Evolutionary conservation across 2,113 vertebrate genomes (phyloP).

Genomic region (Pipra filicauda): DNA sequence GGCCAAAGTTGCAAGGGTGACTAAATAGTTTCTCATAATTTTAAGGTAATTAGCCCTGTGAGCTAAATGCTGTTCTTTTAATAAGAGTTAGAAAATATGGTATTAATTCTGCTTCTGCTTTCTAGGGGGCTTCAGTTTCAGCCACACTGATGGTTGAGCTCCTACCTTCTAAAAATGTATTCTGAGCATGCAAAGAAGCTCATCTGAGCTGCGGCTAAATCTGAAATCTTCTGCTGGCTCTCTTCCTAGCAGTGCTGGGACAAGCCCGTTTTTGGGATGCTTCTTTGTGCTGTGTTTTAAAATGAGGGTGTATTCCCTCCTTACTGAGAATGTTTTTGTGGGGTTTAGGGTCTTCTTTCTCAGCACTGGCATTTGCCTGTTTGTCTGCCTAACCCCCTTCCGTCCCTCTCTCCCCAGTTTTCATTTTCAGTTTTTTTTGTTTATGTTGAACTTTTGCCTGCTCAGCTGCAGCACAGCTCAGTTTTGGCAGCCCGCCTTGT

Average conservation of each 20-base stretch:
- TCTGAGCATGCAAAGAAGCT: not conserved
- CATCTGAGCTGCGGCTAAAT: not conserved
- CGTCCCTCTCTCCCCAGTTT: not conserved
- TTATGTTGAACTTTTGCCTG: constrained; percentile 56
- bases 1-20: not conserved
- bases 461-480: constrained; percentile 44
- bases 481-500: constrained; percentile 52
- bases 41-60: not conserved
- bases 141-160: not conserved
- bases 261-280: not conserved
- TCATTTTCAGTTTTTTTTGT: constrained; percentile 61
- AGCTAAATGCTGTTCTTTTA: not conserved
- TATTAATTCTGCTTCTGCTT: not conserved
- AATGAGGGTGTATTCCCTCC: not conserved
- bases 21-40: not conserved
- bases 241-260: not conserved
- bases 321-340: not conserved
- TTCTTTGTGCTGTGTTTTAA: not conserved
- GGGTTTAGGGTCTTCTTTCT: not conserved
- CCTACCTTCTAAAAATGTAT: not conserved
- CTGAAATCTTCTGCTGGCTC: not conserved
- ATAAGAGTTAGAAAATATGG: not conserved
- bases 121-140: not conserved
- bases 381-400: not conserved
- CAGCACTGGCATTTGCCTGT: not conserved